Evolutionary conservation across 1,140 invertebrate species (phyloP).

Genomic region (Macrocentrus cingulum): DNA sequence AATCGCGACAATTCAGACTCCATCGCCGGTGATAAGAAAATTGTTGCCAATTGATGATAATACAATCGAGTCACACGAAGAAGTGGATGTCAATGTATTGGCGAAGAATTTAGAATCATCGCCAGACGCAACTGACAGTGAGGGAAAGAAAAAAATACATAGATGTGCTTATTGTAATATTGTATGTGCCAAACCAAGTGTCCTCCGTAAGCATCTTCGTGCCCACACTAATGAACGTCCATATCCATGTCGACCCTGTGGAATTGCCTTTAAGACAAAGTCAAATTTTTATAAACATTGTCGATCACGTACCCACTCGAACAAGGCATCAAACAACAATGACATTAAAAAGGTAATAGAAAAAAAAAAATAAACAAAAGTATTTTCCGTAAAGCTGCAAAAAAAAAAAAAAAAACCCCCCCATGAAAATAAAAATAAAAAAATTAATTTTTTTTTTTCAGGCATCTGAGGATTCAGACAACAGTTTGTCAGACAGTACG

Average conservation of each 20-base stretch:
- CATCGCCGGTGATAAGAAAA: no score
- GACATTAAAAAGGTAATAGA: slow-evolving; percentile 55
- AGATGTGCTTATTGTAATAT: slow-evolving; percentile 86
- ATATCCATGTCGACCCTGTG: slow-evolving; percentile 85
- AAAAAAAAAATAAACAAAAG: neutral
- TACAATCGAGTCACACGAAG: no score
- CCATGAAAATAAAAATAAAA: no score
- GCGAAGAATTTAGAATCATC: no score
- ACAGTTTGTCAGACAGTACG: slow-evolving; percentile 53
- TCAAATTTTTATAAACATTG: slow-evolving; percentile 93
- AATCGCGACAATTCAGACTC: slow-evolving; percentile 67
- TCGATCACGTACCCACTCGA: slow-evolving; percentile 77
- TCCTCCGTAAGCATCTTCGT: slow-evolving; percentile 89
- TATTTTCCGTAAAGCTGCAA: no score
- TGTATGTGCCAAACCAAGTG: slow-evolving; percentile 90
- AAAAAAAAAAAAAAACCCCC: no score
- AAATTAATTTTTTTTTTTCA: slow-evolving; percentile 21
- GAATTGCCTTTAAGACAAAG: slow-evolving; percentile 92
- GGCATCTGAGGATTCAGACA: slow-evolving; percentile 54
- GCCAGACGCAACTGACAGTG: slow-evolving; percentile 37
- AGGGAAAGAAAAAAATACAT: slow-evolving; percentile 61
- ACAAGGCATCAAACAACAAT: slow-evolving; percentile 64
- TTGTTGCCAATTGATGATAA: no score
- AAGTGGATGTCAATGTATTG: no score
- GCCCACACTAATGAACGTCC: slow-evolving; percentile 91